Evolutionary conservation across 1,140 invertebrate species (phyloP).

Genomic region (Meteorus sp.): DNA sequence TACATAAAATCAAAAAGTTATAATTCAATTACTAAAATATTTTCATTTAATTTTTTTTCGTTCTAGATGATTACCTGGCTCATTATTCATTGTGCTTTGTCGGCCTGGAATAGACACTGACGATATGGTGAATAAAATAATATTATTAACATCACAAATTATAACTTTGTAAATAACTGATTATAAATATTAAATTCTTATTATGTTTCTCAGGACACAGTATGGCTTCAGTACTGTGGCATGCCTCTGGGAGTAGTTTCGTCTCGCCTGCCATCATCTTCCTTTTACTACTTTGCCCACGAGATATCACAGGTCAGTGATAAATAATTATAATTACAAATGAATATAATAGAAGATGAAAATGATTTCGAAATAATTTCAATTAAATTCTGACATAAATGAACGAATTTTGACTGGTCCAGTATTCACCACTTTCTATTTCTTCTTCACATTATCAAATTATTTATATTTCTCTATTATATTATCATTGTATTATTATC

Average conservation of each 20-base stretch:
- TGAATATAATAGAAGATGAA: not conserved
- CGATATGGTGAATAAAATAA: slow-evolving; percentile 57
- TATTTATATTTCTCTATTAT: not conserved
- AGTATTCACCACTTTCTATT: not conserved
- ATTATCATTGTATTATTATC: too few species aligned
- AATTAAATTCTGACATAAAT: not conserved
- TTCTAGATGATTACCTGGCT: slow-evolving; percentile 54
- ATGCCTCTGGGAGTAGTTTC: slow-evolving; percentile 76
- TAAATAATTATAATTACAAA: not conserved
- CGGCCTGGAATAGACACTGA: slow-evolving; percentile 57
- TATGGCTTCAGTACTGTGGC: slow-evolving; percentile 80
- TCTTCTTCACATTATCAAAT: not conserved
- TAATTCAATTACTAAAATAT: too few species aligned
- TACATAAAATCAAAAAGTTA: too few species aligned
- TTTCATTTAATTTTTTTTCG: slow-evolving; percentile 20
- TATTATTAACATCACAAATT: not conserved
- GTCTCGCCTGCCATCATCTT: slow-evolving; percentile 63
- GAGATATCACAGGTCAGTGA: slow-evolving; percentile 62
- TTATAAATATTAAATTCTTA: not conserved
- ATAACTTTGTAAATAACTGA: not conserved
- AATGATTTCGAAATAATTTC: not conserved
- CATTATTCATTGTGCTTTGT: slow-evolving; percentile 48
- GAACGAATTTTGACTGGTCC: not conserved
- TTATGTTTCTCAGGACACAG: slow-evolving; percentile 68
- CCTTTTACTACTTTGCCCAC: slow-evolving; percentile 71